These are phyloP conservation scores for Anhinga rufa DNA, from an alignment of 2,113 vertebrate genomes.

Conservation along the genomic window DNA sequence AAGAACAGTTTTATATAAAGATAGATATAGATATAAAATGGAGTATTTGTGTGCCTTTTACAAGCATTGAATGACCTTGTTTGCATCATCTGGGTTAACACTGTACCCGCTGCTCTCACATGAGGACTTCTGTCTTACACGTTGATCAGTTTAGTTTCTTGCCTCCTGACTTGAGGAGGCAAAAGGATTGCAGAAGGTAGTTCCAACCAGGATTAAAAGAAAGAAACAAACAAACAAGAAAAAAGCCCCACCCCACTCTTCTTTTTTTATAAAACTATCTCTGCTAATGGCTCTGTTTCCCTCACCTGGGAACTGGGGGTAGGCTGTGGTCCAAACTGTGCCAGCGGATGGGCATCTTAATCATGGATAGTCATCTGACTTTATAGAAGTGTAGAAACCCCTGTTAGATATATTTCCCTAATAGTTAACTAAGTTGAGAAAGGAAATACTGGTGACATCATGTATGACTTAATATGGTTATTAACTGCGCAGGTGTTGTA, in stretches of 20 bases:
- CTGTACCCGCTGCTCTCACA: constrained; percentile 10
- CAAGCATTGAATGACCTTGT: constrained; percentile 30
- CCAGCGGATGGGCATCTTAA: neutral
- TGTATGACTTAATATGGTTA: constrained; percentile 16
- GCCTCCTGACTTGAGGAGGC: neutral
- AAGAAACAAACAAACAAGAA: neutral
- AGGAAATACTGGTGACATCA: constrained; percentile 34
- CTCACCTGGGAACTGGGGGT: neutral
- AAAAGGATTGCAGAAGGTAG: neutral
- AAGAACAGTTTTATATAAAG: neutral
- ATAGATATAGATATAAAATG: neutral
- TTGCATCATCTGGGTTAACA: constrained; percentile 37
- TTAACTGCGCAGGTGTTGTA: constrained; percentile 18
- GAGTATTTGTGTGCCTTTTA: constrained; percentile 2
- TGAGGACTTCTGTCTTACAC: constrained; percentile 24
- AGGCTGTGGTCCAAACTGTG: neutral
- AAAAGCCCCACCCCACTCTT: fast-evolving
- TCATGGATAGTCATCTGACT: neutral
- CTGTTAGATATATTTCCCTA: neutral
- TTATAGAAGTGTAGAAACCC: neutral
- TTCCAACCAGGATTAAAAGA: neutral
- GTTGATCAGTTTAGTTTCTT: constrained; percentile 40
- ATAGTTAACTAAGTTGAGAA: neutral
- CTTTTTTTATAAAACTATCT: neutral
- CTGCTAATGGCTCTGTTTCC: neutral